Percentiles rank a stretch among this genome's conserved stretches.
Conservation (phyloP, 2,797 vertebrate species). For the Sebastes jordani region DNA sequence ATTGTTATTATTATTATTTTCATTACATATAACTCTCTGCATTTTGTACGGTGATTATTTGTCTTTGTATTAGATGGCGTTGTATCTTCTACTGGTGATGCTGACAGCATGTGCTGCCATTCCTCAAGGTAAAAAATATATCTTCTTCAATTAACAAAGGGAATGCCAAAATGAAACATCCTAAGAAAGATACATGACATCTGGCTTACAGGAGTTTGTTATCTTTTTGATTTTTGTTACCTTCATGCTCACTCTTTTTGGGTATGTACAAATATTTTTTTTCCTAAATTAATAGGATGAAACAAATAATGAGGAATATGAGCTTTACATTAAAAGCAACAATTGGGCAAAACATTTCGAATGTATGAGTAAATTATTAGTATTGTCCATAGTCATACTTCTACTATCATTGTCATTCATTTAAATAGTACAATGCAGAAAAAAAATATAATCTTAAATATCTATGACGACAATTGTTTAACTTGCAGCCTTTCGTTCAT, state of each 20-base stretch:
- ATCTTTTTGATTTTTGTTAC: background rate
- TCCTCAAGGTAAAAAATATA: constrained; percentile 23
- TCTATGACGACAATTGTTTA: background rate
- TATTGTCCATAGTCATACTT: too few relatives aligned
- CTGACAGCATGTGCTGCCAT: constrained; percentile 33
- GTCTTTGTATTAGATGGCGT: constrained; percentile 44
- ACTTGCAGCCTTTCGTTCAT: background rate
- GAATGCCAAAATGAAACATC: background rate
- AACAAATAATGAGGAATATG: background rate
- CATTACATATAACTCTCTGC: background rate
- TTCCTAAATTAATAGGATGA: background rate
- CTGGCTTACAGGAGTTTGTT: background rate
- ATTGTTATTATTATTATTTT: too few relatives aligned
- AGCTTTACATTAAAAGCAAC: too few relatives aligned
- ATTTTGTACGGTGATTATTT: background rate
- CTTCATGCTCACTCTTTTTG: background rate
- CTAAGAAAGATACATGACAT: background rate
- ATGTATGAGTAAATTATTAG: too few relatives aligned
- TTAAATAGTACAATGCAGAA: background rate
- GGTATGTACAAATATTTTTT: background rate
- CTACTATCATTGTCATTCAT: background rate
- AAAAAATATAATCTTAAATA: background rate
- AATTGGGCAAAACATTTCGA: too few relatives aligned
- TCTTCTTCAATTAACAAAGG: background rate
- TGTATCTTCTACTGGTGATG: constrained; percentile 28